Evolutionary conservation across 2,113 vertebrate species (phyloP), one percentile per base, ranked within the genome.

Genomic region (Anhinga anhinga): DNA sequence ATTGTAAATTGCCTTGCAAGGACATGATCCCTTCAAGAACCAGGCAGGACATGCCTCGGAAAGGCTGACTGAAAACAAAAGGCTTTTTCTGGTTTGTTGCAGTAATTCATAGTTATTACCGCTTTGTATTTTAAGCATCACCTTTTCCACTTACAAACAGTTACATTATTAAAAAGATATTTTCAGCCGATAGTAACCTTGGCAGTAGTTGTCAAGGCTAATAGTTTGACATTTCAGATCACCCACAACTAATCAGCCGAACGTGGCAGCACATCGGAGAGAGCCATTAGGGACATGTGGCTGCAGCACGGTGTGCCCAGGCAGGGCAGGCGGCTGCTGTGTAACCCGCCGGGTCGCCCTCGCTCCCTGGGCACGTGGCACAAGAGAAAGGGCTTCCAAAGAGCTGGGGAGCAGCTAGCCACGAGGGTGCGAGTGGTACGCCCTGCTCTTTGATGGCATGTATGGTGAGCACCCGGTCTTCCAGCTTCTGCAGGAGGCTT

Each of bases 201-300:
- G 97, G 97, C 94, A 86, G 97, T 91, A 85, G 94, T 95, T 91
- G 97, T 67, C 92, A 94, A 92, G 82, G 95, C 96, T 98, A 98
- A 98, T 98, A 95, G 96, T 95, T 77, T 98, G 98, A 98, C 98
- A 98, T 98, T 98, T 98, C 96, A 88, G 87, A 97, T 98, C 92
- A 93, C 97, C 98, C 97, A 72, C 96, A 69, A 81, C 96, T 98
- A 96, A 98, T 98, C 98, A 98, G 94, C 94, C 3, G 58, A 94
- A 86, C 96, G 96, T 97, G 97, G 96, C 90, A 36, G 96, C 97
- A 97, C 98, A 98, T 98, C 15, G 32, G 82, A 77, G 97, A 71
- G 52, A n/a, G 67, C 96, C 97, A 97, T 98, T 98, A 98, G 89
- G 94, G 96, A 77, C 10, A 4, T 19, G 90, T 23, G 95, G 93